These are phyloP conservation scores for Brenthis daphne DNA, from an alignment of 2,888 invertebrate genomes.

Conservation along the genomic window DNA sequence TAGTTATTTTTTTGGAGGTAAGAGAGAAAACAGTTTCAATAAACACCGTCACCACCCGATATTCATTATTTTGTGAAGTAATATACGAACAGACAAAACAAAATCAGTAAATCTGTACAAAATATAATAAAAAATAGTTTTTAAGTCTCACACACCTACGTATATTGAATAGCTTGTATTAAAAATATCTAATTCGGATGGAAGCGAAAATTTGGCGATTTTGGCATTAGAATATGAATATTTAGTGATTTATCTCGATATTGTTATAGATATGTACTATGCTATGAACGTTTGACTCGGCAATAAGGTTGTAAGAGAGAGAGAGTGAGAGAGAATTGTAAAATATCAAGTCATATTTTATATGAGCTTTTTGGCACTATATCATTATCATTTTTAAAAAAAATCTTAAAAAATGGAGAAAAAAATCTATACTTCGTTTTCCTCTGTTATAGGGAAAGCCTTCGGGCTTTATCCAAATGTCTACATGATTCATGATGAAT, in stretches of 20 bases:
- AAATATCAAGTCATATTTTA: no score
- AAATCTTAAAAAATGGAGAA: background rate
- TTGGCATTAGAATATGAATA: slow-evolving; percentile 37
- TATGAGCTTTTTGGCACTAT: background rate
- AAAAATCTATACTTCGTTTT: no score
- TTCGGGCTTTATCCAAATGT: no score
- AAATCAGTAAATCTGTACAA: slow-evolving; percentile 24
- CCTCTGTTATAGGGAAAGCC: no score
- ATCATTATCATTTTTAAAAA: background rate
- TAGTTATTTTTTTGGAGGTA: no score
- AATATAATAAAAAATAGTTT: slow-evolving; percentile 25
- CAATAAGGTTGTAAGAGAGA: background rate
- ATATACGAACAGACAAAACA: background rate
- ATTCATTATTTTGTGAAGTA: background rate
- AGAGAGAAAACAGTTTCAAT: no score
- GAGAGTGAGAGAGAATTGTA: no score
- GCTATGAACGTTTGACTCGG: slow-evolving; percentile 2
- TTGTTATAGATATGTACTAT: slow-evolving; percentile 31
- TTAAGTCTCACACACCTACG: slow-evolving; percentile 7
- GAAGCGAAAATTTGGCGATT: slow-evolving; percentile 43
- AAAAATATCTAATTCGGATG: slow-evolving; percentile 39
- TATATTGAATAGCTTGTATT: slow-evolving; percentile 13
- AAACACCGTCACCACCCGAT: no score
- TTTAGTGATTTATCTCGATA: slow-evolving; percentile 28
- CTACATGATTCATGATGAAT: no score